A percentile compares a stretch with the other conserved stretches of the same genome.
phyloP scores from a whole-genome alignment of 2,888 invertebrate genomes.

The Habrosyne pyritoides region DNA sequence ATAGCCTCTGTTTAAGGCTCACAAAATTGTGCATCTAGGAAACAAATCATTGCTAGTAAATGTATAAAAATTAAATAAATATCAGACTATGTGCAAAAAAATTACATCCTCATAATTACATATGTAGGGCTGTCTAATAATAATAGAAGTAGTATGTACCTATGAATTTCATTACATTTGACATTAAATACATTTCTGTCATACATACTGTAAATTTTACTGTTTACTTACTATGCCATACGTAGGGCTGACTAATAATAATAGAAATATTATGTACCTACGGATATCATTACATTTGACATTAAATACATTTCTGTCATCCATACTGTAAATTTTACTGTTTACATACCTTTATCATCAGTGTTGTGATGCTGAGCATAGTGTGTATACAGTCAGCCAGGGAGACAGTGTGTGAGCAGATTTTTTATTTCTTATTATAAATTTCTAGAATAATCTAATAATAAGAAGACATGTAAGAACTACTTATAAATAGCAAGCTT shows the following conservation, averaged over 20 bases:
- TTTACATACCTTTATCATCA: constrained; percentile 1
- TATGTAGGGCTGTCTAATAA: too few relatives aligned
- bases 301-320: constrained; percentile 2
- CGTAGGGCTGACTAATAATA: too few relatives aligned
- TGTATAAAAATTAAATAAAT: not conserved
- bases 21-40: not conserved
- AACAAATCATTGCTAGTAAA: not conserved
- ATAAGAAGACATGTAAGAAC: too few relatives aligned
- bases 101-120: not conserved
- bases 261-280: too few relatives aligned
- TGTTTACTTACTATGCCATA: not conserved
- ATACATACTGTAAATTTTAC: not conserved
- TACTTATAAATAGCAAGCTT: too few relatives aligned
- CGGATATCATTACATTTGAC: not conserved
- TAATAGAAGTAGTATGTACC: too few relatives aligned
- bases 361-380: not conserved
- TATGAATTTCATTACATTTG: not conserved
- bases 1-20: constrained; percentile 4
- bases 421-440: not conserved
- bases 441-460: too few relatives aligned
- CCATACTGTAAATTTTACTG: not conserved
- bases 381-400: not conserved
- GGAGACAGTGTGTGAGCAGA: not conserved
- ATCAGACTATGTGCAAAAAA: not conserved
- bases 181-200: constrained; percentile 4